Evolutionary conservation across 2,113 vertebrate genomes (phyloP).

Genomic region (Amia ocellicauda): DNA sequence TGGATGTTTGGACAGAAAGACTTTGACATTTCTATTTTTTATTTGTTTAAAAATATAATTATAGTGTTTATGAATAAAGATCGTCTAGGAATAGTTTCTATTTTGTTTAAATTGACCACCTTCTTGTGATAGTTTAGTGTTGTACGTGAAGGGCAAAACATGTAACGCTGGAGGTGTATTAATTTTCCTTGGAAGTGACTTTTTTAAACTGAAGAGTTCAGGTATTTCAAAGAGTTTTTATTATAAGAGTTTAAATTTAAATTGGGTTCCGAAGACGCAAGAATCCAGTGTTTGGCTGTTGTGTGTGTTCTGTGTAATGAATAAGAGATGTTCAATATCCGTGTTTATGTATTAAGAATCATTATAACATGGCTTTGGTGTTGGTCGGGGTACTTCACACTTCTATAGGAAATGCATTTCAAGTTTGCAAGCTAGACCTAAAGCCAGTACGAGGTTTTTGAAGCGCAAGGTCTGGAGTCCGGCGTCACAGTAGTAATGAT

Average conservation of each 20-base stretch:
- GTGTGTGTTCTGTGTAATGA: slow-evolving; percentile 30
- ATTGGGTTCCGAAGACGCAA: slow-evolving; percentile 44
- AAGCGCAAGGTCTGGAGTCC: too few relatives aligned
- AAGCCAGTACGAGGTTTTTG: too few relatives aligned
- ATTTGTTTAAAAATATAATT: slow-evolving; percentile 29
- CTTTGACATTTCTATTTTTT: slow-evolving; percentile 57
- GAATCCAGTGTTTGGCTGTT: slow-evolving; percentile 35
- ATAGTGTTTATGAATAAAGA: slow-evolving; percentile 11
- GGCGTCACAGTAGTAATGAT: too few relatives aligned
- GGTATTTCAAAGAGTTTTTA: slow-evolving; percentile 23
- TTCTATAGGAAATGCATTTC: too few relatives aligned
- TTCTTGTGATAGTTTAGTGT: slow-evolving; percentile 32
- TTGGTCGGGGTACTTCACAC: too few relatives aligned
- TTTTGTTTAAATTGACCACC: slow-evolving; percentile 11
- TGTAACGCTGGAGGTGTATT: too few relatives aligned
- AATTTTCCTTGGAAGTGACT: background rate
- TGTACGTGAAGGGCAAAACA: slow-evolving; percentile 16
- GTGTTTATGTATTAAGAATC: slow-evolving; percentile 13
- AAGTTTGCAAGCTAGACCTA: too few relatives aligned
- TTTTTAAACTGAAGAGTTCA: background rate
- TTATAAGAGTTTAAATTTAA: slow-evolving; percentile 10
- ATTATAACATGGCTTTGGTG: too few relatives aligned
- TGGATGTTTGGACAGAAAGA: slow-evolving; percentile 47
- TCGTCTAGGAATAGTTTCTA: slow-evolving; percentile 1
- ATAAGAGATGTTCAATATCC: slow-evolving; percentile 34